These are phyloP conservation scores for Mayetiola destructor DNA, from an alignment of 2,888 invertebrate genomes.

Conservation along the genomic window DNA sequence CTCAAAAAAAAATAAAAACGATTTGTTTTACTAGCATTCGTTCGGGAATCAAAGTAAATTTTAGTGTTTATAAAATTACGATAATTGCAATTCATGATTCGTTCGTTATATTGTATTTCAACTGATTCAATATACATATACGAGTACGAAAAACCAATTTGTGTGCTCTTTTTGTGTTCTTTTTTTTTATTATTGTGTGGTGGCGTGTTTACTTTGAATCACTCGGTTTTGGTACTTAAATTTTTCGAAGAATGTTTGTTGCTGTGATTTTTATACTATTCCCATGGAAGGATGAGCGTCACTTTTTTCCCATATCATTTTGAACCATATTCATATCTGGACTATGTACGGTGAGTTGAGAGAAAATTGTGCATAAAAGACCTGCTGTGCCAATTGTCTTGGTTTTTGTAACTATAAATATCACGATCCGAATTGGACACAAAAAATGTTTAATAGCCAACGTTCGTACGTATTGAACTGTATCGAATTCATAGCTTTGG, in stretches of 20 bases:
- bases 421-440: no score
- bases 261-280: background rate
- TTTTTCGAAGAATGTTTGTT: background rate
- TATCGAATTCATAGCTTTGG: no score
- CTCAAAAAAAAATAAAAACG: no score
- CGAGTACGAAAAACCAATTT: background rate
- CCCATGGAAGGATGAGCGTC: no score
- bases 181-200: background rate
- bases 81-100: conserved; percentile 6
- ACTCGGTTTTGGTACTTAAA: background rate
- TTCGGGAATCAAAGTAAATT: background rate
- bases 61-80: conserved; percentile 9
- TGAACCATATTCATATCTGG: no score
- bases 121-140: background rate
- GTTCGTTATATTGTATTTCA: background rate
- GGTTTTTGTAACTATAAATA: no score
- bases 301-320: no score
- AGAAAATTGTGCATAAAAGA: no score
- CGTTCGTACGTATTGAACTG: no score
- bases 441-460: no score
- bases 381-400: no score
- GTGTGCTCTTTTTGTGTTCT: background rate
- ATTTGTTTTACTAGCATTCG: background rate
- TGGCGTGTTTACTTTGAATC: background rate
- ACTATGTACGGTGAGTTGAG: no score